phyloP scores from a whole-genome alignment of 2,888 invertebrate genomes.

The Encarsia formosa region DNA sequence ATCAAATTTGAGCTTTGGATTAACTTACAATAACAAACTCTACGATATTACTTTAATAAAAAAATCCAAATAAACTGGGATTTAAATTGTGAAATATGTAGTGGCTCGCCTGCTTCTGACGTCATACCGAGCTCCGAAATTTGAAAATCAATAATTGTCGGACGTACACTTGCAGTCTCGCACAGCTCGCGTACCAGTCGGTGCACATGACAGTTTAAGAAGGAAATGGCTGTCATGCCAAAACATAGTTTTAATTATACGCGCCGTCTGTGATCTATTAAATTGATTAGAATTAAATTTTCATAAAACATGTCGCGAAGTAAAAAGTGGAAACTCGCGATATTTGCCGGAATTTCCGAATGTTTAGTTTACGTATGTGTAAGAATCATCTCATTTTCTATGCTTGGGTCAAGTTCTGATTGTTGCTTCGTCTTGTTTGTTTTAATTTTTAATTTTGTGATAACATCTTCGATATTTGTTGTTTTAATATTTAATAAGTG shows the following conservation, averaged over 20 bases:
- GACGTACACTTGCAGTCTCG: no score
- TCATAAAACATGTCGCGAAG: conserved; percentile 38
- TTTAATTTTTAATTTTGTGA: not conserved
- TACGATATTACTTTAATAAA: no score
- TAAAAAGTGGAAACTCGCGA: conserved; percentile 45
- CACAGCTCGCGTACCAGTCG: conserved; percentile 9
- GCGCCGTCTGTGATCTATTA: conserved; percentile 34
- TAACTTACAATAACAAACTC: no score
- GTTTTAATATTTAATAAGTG: no score
- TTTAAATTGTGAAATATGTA: conserved; percentile 2
- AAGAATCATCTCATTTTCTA: conserved; percentile 19
- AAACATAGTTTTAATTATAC: conserved; percentile 38
- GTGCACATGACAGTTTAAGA: conserved; percentile 35
- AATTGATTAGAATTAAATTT: conserved; percentile 20
- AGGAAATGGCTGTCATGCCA: conserved; percentile 47
- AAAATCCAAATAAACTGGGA: conserved; percentile 2
- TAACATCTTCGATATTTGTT: no score
- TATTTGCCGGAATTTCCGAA: conserved; percentile 46
- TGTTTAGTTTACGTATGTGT: conserved; percentile 47
- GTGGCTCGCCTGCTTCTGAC: conserved; percentile 35
- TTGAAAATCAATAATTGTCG: conserved; percentile 48
- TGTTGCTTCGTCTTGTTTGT: not conserved
- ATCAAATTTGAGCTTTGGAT: no score
- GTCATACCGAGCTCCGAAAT: conserved; percentile 44
- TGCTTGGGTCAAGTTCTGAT: conserved; percentile 4